Evolutionary conservation across 2,888 invertebrate species (phyloP).

Genomic region (Coleophora flavipennella): DNA sequence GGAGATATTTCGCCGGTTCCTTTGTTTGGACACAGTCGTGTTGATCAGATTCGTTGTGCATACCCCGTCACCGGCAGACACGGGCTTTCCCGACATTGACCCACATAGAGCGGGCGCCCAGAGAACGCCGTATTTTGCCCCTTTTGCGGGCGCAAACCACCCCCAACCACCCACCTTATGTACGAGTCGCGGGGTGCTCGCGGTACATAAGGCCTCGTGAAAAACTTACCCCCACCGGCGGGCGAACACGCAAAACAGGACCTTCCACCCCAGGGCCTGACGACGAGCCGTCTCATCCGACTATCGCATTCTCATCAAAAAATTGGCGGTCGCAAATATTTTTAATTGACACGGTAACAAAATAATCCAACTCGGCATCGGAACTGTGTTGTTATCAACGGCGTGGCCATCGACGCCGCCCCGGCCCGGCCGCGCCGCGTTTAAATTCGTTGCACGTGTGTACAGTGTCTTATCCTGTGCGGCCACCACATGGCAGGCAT

Average conservation of each 20-base stretch:
- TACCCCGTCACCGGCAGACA: slow-evolving; percentile 72
- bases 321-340: neutral
- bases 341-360: neutral
- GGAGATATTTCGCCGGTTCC: slow-evolving; percentile 34
- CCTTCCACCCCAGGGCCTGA: slow-evolving; percentile 60
- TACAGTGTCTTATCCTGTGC: too few species aligned
- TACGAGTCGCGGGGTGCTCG: slow-evolving; percentile 68
- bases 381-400: too few species aligned
- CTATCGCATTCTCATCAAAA: neutral
- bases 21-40: slow-evolving; percentile 64
- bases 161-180: slow-evolving; percentile 69
- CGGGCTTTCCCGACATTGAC: slow-evolving; percentile 75
- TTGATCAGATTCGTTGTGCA: slow-evolving; percentile 73
- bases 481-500: too few species aligned
- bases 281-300: slow-evolving; percentile 11
- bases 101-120: slow-evolving; percentile 72
- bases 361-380: too few species aligned
- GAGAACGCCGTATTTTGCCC: slow-evolving; percentile 74
- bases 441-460: too few species aligned
- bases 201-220: slow-evolving; percentile 72
- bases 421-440: too few species aligned
- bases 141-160: slow-evolving; percentile 73
- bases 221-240: slow-evolving; percentile 70
- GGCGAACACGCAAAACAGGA: slow-evolving; percentile 70
- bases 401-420: too few species aligned